Conservation (phyloP, 2,113 vertebrate species). For the Machaerirhynchus nigripectus region DNA sequence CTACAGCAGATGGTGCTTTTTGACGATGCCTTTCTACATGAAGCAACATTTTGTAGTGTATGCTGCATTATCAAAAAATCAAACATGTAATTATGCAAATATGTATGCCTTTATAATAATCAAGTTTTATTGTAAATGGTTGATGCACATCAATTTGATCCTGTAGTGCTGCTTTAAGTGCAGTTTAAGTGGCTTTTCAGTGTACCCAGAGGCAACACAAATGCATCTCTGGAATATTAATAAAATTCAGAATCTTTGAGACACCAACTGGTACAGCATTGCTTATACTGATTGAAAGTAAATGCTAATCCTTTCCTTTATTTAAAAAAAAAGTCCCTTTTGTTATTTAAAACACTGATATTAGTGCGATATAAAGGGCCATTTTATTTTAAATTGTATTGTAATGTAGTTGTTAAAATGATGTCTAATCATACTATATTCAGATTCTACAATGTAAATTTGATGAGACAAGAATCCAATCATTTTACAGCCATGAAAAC, state of each 20-base stretch:
- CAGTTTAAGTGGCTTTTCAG: conserved; percentile 87
- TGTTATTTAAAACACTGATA: conserved; percentile 88
- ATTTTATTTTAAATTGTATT: conserved; percentile 85
- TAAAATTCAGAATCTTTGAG: conserved; percentile 85
- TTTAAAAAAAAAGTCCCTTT: conserved; percentile 73
- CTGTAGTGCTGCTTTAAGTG: conserved; percentile 87
- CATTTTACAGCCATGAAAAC: conserved; percentile 64
- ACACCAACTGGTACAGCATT: conserved; percentile 81
- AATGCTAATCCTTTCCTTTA: conserved; percentile 84
- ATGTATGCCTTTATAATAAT: conserved; percentile 88
- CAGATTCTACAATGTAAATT: conserved; percentile 80
- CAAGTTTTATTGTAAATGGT: conserved; percentile 89
- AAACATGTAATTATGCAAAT: conserved; percentile 90
- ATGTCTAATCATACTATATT: conserved; percentile 83
- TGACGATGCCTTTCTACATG: conserved; percentile 75
- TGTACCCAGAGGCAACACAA: conserved; percentile 86
- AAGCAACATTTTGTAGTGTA: conserved; percentile 77
- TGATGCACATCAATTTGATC: conserved; percentile 87
- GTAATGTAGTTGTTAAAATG: conserved; percentile 83
- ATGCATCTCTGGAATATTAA: conserved; percentile 86
- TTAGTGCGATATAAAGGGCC: conserved; percentile 76
- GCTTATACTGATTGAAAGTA: conserved; percentile 81
- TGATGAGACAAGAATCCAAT: conserved; percentile 79
- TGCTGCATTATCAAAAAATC: conserved; percentile 84
- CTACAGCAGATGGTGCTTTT: conserved; percentile 85